phyloP scores from a whole-genome alignment of 1,140 invertebrate species.

The Diorhabda sublineata region DNA sequence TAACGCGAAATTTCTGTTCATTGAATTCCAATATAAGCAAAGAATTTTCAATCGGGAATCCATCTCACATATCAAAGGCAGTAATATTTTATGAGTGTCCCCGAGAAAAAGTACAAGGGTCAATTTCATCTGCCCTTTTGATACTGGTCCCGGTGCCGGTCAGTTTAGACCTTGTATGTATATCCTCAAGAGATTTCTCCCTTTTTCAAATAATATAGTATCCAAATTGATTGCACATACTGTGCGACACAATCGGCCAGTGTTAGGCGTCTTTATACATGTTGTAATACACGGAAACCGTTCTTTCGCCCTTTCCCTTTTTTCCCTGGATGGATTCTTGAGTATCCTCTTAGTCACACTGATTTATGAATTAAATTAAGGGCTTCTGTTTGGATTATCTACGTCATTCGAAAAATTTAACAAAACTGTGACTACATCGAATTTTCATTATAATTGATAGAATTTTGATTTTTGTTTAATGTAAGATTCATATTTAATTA shows the following conservation, averaged over 20 bases:
- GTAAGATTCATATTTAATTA: too few relatives aligned
- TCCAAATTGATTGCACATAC: slow-evolving; percentile 31
- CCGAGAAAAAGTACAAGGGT: slow-evolving; percentile 4
- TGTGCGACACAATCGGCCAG: slow-evolving; percentile 14
- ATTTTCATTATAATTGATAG: too few relatives aligned
- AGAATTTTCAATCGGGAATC: slow-evolving; percentile 5
- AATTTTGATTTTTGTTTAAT: too few relatives aligned
- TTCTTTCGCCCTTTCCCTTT: slow-evolving; percentile 2
- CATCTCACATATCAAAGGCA: slow-evolving; percentile 14
- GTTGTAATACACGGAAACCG: slow-evolving; percentile 16
- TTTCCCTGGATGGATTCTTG: slow-evolving; percentile 9
- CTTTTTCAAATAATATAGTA: slow-evolving; percentile 21
- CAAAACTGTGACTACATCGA: too few relatives aligned
- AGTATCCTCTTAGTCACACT: slow-evolving; percentile 11
- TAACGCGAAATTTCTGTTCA: neutral
- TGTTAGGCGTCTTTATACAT: slow-evolving; percentile 25
- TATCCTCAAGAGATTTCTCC: slow-evolving; percentile 26
- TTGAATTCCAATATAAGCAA: slow-evolving; percentile 6
- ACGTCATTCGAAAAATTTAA: neutral
- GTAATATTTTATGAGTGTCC: slow-evolving; percentile 8
- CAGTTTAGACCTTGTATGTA: slow-evolving; percentile 10
- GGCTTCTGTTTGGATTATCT: neutral
- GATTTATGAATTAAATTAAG: slow-evolving; percentile 16
- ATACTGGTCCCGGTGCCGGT: slow-evolving; percentile 4
- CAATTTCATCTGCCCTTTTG: slow-evolving; percentile 9